These are phyloP conservation scores for Tinea trinotella DNA, from an alignment of 2,888 invertebrate genomes.

Conservation along the genomic window DNA sequence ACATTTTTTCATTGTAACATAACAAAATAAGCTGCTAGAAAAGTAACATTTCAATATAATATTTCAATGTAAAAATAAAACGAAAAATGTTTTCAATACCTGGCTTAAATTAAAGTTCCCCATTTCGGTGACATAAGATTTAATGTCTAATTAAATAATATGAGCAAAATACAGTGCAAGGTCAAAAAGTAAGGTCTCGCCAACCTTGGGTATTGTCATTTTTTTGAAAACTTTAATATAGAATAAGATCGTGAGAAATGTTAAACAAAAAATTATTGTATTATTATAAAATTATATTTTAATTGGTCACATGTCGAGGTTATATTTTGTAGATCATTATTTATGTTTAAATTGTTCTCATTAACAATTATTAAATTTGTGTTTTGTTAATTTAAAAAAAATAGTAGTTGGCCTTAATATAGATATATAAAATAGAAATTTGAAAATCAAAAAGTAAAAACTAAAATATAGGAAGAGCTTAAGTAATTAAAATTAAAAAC, in stretches of 20 bases:
- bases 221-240: background rate
- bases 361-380: no score
- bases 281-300: background rate
- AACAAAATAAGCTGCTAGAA: no score
- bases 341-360: no score
- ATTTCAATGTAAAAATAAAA: no score
- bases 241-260: slow-evolving; percentile 5
- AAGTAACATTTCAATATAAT: no score
- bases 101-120: background rate
- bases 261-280: background rate
- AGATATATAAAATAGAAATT: no score
- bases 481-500: no score
- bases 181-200: background rate
- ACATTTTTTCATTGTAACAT: no score
- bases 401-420: no score
- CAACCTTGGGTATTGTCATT: slow-evolving; percentile 2
- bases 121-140: slow-evolving; percentile 14
- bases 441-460: no score
- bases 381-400: no score
- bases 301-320: background rate
- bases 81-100: background rate
- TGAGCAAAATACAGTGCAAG: slow-evolving; percentile 15
- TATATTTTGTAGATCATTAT: background rate
- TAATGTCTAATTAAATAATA: slow-evolving; percentile 14
- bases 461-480: no score